Evolutionary conservation across 2,797 vertebrate genomes (phyloP), one percentile per base, ranked within the genome.

Genomic region (Sarcophilus harrisii): DNA sequence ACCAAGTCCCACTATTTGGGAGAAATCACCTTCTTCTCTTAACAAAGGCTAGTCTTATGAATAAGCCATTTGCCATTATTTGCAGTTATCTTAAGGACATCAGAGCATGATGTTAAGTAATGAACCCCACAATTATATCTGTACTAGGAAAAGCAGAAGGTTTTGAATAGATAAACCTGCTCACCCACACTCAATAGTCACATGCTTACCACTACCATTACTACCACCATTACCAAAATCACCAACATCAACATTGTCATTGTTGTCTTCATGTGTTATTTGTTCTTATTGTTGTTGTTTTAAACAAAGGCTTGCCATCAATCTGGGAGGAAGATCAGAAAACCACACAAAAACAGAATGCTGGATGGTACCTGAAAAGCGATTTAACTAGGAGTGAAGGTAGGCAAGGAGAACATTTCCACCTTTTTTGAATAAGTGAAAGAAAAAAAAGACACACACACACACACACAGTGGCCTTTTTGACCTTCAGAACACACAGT

Each of bases 401-500:
- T 49, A 87, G 66, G 66, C 93, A 55, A 1, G 13, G 93, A 28
- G 28, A 81, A 13, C 28, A 24, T 59, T 91, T 96, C 21, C 21
- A 59, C 32, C 45, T 14, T 58, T 96, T 94, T 90, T 96, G 45
- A 94, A 3, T 9, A 62, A 92, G 87, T 58, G 32, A 96, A 57
- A 94, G 18, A 93, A 45, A 93, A 95, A 81, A 89, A 32, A 91
- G n/a, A 49, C 49, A 95, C 4, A 52, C 52, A 52, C 62, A 94
- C 90, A 92, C 49, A 52, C 52, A 52, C 52, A 52, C 4, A 11
- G 54, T 93, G 60, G 73, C 90, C 87, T 95, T 57, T 90, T 95
- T 57, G 89, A 98, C 59, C 32, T 62, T 90, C 49, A 95, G 57
- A n/a, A 91, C 4, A 90, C 93, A 92, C 73, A 97, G 95, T 95